Conservation (phyloP, 2,797 vertebrate species). For the Natrix natrix region DNA sequence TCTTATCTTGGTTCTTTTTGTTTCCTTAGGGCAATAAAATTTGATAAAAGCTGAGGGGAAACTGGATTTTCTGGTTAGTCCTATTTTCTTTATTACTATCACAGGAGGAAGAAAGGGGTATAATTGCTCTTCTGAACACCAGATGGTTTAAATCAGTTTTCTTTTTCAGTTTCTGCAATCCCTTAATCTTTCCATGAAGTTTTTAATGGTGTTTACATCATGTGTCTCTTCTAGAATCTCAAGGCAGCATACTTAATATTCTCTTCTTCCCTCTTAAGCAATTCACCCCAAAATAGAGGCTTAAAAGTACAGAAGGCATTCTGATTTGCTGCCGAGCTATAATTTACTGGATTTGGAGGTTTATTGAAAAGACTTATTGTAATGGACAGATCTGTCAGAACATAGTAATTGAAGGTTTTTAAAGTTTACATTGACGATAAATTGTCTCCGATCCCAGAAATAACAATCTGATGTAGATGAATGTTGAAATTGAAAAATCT, state of each 20-base stretch:
- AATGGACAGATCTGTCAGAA: too few relatives aligned
- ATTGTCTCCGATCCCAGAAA: not conserved
- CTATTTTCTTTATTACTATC: not conserved
- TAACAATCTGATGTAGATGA: not conserved
- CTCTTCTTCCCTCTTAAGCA: not conserved
- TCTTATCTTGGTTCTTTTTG: not conserved
- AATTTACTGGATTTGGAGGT: not conserved
- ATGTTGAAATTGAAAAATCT: not conserved
- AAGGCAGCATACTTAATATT: not conserved
- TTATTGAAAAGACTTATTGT: not conserved
- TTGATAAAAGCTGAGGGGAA: not conserved
- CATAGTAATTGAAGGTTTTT: not conserved
- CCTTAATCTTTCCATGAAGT: not conserved
- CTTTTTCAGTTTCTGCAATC: not conserved
- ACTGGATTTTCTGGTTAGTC: not conserved
- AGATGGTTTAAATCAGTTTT: not conserved
- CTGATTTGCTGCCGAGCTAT: not conserved
- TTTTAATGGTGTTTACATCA: not conserved
- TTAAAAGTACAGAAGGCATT: not conserved
- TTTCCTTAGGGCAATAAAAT: not conserved
- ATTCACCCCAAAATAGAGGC: not conserved
- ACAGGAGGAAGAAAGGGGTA: not conserved
- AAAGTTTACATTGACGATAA: not conserved
- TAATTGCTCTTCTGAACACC: not conserved
- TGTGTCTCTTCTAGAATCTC: not conserved